Evolutionary conservation across 2,113 vertebrate genomes (phyloP).

Genomic region (Perccottus glenii): DNA sequence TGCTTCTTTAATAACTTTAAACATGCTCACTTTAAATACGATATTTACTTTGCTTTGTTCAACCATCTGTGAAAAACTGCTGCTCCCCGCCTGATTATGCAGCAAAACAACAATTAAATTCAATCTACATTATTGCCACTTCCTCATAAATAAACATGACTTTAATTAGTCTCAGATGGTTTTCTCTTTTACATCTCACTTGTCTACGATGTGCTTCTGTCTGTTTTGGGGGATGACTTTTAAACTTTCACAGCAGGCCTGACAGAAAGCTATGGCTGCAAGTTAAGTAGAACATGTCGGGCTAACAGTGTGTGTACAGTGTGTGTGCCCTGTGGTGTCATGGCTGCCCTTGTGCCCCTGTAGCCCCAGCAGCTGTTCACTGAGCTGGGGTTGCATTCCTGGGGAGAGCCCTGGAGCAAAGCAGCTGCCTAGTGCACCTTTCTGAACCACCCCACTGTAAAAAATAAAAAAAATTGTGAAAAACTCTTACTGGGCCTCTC

Average conservation of each 20-base stretch:
- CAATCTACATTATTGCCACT: conserved; percentile 25
- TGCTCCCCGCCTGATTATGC: conserved; percentile 32
- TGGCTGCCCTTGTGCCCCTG: conserved; percentile 57
- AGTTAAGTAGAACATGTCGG: background rate
- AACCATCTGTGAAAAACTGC: conserved; percentile 20
- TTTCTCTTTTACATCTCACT: conserved; percentile 13
- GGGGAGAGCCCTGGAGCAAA: conserved; percentile 75
- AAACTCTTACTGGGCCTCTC: conserved; percentile 52
- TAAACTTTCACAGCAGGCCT: conserved; percentile 11
- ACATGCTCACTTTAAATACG: conserved; percentile 10
- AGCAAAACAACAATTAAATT: conserved; percentile 32
- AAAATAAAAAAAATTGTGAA: background rate
- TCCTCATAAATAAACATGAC: conserved; percentile 41
- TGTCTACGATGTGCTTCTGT: conserved; percentile 3
- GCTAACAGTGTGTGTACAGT: conserved; percentile 23
- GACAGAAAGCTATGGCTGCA: conserved; percentile 5
- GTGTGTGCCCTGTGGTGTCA: conserved; percentile 54
- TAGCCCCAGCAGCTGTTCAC: conserved; percentile 69
- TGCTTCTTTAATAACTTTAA: too few relatives aligned
- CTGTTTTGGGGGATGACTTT: conserved; percentile 15
- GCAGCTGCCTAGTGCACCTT: conserved; percentile 72
- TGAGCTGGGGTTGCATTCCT: conserved; percentile 70
- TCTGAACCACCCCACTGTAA: conserved; percentile 21
- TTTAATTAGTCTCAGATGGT: conserved; percentile 37
- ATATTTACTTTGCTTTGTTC: conserved; percentile 17